Percentiles rank a stretch among this genome's conserved stretches.
Conservation (phyloP, 2,888 invertebrate species). For the Harpalus rufipes region DNA sequence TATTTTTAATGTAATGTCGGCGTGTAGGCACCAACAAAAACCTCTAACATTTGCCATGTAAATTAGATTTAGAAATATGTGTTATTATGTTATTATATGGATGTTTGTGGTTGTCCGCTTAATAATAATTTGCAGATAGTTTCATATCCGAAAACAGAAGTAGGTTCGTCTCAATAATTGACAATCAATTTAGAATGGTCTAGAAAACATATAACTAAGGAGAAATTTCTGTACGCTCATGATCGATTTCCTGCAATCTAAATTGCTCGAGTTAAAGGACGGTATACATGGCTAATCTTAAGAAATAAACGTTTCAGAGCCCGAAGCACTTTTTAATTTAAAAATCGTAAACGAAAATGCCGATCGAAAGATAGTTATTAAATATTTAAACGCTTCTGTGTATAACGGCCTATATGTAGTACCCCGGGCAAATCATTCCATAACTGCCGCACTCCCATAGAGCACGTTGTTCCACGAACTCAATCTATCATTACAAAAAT, state of each 20-base stretch:
- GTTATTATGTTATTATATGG: too few species aligned
- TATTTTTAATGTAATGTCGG: too few species aligned
- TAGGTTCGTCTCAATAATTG: neutral
- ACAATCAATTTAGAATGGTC: neutral
- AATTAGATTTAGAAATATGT: too few species aligned
- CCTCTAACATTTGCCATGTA: too few species aligned
- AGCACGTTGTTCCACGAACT: conserved; percentile 60
- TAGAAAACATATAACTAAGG: conserved; percentile 5
- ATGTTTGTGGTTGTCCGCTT: too few species aligned
- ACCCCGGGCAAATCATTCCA: conserved; percentile 49
- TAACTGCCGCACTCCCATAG: conserved; percentile 55
- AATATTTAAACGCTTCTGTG: conserved; percentile 65
- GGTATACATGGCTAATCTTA: conserved; percentile 42
- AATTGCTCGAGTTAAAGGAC: conserved; percentile 44
- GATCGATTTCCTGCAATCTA: conserved; percentile 41
- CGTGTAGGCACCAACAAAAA: too few species aligned
- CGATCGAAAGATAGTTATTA: conserved; percentile 66
- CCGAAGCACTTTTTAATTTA: conserved; percentile 57
- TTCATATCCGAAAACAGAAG: neutral
- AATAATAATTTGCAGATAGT: too few species aligned
- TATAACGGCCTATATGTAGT: conserved; percentile 52
- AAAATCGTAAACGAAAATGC: conserved; percentile 60
- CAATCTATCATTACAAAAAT: conserved; percentile 47
- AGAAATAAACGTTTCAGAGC: conserved; percentile 59
- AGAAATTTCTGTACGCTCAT: conserved; percentile 21